Evolutionary conservation across 2,797 vertebrate species (phyloP).

Genomic region (Danio choprae): DNA sequence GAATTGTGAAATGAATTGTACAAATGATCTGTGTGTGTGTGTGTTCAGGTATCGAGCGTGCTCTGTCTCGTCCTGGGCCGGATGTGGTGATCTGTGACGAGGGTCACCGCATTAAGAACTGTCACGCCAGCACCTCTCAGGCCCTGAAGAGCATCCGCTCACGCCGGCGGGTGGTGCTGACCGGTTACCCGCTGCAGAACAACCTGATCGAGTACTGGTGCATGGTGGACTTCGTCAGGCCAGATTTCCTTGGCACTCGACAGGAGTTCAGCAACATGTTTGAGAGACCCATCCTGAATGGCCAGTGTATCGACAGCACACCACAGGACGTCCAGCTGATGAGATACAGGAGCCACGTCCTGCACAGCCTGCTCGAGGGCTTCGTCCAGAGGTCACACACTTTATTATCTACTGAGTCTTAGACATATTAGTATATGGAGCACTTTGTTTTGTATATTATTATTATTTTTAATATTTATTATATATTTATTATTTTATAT

Average conservation of each 20-base stretch:
- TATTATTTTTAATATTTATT: neutral
- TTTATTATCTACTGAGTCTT: too few relatives aligned
- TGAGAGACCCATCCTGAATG: conserved; percentile 95
- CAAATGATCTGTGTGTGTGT: neutral
- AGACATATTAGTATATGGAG: too few relatives aligned
- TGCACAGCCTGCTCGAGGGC: conserved; percentile 95
- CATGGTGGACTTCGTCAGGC: conserved; percentile 99
- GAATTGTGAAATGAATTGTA: too few relatives aligned
- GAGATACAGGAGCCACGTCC: conserved; percentile 96
- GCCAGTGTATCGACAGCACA: conserved; percentile 96
- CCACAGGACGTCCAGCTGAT: conserved; percentile 93
- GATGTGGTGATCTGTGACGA: conserved; percentile 99
- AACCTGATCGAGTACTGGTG: conserved; percentile 99
- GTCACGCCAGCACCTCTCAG: conserved; percentile 97
- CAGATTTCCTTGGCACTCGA: conserved; percentile 92
- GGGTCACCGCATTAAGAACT: conserved; percentile 99
- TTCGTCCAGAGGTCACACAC: conserved; percentile 93
- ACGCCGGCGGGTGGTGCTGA: conserved; percentile 91
- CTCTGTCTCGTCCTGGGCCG: conserved; percentile 93
- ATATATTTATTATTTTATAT: too few relatives aligned
- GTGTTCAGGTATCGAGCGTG: conserved; percentile 89
- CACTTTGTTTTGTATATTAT: too few relatives aligned
- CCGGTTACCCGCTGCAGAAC: conserved; percentile 97
- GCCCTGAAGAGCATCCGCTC: conserved; percentile 97
- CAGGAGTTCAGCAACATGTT: conserved; percentile 99